Evolutionary conservation across 1,140 invertebrate genomes (phyloP).

Genomic region (Hyles euphorbiae): DNA sequence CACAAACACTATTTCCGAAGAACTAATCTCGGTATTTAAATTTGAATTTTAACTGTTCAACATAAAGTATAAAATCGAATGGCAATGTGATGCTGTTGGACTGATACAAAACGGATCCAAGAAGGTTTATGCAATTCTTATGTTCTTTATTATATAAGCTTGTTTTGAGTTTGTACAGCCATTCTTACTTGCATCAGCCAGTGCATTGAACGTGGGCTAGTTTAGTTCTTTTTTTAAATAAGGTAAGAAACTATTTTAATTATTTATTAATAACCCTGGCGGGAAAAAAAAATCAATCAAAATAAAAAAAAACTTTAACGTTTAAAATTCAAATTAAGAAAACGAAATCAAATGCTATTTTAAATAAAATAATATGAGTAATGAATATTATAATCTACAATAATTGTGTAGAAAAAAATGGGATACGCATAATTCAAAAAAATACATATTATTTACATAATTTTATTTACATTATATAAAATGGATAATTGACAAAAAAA

Average conservation of each 20-base stretch:
- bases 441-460: no score
- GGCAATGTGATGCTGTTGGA: slow-evolving; percentile 9
- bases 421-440: no score
- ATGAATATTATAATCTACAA: no score
- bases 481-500: no score
- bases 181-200: slow-evolving; percentile 50
- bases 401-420: no score
- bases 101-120: slow-evolving; percentile 49
- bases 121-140: slow-evolving; percentile 69
- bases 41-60: not conserved
- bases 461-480: no score
- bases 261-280: not conserved
- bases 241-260: slow-evolving; percentile 24
- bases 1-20: not conserved
- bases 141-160: slow-evolving; percentile 70
- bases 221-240: slow-evolving; percentile 16
- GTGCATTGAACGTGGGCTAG: slow-evolving; percentile 61
- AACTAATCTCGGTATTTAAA: not conserved
- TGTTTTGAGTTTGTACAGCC: slow-evolving; percentile 42
- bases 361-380: no score
- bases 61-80: slow-evolving; percentile 15
- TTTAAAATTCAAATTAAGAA: no score
- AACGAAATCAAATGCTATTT: no score
- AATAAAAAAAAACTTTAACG: no score
- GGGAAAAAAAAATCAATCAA: no score